phyloP scores from a whole-genome alignment of 2,113 vertebrate species.

The Macaca fascicularis region DNA sequence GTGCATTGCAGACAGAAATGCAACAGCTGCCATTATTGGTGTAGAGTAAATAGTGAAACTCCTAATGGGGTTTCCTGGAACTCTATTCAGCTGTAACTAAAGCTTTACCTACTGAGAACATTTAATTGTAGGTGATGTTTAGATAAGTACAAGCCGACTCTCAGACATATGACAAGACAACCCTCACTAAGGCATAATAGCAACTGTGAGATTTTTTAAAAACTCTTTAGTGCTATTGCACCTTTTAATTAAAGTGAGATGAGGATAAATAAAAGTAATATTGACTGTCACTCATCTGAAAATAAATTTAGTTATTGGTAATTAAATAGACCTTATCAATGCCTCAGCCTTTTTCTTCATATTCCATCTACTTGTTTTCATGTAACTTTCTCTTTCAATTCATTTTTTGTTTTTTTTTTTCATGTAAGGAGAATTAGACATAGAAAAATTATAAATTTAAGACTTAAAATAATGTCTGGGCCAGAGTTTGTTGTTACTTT shows the following conservation, averaged over 20 bases:
- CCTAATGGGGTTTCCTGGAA: conserved; percentile 48
- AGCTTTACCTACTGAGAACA: neutral
- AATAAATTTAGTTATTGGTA: neutral
- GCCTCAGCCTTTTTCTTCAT: neutral
- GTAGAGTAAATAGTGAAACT: conserved; percentile 11
- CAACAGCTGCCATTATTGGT: conserved; percentile 43
- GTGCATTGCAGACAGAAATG: neutral
- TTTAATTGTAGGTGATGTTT: conserved; percentile 19
- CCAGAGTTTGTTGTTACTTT: conserved; percentile 1
- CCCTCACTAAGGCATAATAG: neutral
- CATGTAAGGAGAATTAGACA: neutral
- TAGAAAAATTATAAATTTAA: neutral
- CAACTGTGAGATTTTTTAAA: conserved; percentile 8
- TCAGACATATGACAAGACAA: neutral
- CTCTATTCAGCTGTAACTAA: conserved; percentile 28
- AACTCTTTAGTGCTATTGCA: neutral
- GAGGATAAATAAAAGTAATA: conserved; percentile 28
- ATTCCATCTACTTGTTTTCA: neutral
- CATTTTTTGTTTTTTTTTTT: neutral
- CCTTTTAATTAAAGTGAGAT: conserved; percentile 44
- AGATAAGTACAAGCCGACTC: neutral
- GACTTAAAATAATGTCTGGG: neutral
- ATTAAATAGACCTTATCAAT: neutral
- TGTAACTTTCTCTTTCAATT: neutral
- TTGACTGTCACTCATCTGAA: neutral